Conservation (phyloP, 2,888 invertebrate species). For the Apotomis capreana region DNA sequence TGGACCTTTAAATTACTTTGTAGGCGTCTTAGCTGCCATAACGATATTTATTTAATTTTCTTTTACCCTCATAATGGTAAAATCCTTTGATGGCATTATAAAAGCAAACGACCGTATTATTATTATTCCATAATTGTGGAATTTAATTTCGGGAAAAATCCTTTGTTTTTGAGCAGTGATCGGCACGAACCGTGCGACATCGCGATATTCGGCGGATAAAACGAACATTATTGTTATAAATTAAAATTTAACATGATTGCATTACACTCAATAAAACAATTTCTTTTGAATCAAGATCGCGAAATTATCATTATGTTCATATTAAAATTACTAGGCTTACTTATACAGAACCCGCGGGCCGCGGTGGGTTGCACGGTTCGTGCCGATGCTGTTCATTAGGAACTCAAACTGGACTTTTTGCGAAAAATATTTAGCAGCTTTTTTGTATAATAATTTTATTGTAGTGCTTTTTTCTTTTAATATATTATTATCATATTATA, state of each 20-base stretch:
- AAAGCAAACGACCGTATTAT: constrained; percentile 18
- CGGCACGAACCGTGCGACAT: not conserved
- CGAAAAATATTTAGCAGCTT: not conserved
- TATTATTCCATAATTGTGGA: constrained; percentile 12
- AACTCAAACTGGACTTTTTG: constrained; percentile 22
- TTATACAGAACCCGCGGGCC: too few species aligned
- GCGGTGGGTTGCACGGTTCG: too few species aligned
- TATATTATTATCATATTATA: too few species aligned
- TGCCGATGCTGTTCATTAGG: constrained; percentile 4
- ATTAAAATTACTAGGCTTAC: too few species aligned
- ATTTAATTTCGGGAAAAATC: constrained; percentile 17
- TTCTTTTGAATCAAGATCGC: too few species aligned
- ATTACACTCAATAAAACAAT: too few species aligned
- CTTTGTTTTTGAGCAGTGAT: not conserved
- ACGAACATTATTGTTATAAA: too few species aligned
- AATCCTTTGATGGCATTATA: constrained; percentile 14
- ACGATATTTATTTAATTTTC: constrained; percentile 1
- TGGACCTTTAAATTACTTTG: constrained; percentile 2
- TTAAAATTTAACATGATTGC: too few species aligned
- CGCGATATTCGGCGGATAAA: too few species aligned
- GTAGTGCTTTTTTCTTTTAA: too few species aligned
- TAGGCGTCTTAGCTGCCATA: not conserved
- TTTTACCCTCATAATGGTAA: not conserved
- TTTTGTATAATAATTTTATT: too few species aligned
- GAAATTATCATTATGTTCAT: too few species aligned